A percentile compares a stretch with the other conserved stretches of the same genome.
These are phyloP conservation scores for Callaeas wilsoni DNA, from an alignment of 2,113 vertebrate genomes.

Conservation along the genomic window DNA sequence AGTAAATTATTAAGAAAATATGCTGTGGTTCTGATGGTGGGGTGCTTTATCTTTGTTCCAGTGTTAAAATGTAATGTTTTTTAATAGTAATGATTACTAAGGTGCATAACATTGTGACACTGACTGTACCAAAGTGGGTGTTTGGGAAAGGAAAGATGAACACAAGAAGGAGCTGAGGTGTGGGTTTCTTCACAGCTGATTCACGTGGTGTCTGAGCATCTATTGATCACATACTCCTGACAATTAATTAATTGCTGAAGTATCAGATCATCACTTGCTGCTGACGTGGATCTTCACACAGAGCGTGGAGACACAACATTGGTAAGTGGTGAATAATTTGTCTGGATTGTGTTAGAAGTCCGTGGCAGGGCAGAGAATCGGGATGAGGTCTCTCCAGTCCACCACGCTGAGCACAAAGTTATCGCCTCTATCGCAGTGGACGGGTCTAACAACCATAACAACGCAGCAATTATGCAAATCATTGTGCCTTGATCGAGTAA, in stretches of 20 bases:
- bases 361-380: neutral
- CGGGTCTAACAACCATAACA: neutral
- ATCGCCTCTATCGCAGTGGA: accelerated
- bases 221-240: accelerated
- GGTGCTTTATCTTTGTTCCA: neutral
- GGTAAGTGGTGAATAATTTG: neutral
- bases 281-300: neutral
- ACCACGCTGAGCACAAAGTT: neutral
- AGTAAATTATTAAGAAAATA: neutral
- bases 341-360: neutral
- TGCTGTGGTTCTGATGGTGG: accelerated
- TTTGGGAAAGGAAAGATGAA: neutral
- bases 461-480: neutral
- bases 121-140: neutral
- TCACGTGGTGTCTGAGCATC: accelerated
- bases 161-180: neutral
- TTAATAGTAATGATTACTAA: neutral
- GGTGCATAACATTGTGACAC: neutral
- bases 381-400: neutral
- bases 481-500: neutral
- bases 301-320: neutral
- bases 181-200: neutral
- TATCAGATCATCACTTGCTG: neutral
- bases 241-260: neutral
- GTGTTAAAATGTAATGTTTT: accelerated